phyloP scores from a whole-genome alignment of 2,888 invertebrate species.

The Cactoblastis cactorum region DNA sequence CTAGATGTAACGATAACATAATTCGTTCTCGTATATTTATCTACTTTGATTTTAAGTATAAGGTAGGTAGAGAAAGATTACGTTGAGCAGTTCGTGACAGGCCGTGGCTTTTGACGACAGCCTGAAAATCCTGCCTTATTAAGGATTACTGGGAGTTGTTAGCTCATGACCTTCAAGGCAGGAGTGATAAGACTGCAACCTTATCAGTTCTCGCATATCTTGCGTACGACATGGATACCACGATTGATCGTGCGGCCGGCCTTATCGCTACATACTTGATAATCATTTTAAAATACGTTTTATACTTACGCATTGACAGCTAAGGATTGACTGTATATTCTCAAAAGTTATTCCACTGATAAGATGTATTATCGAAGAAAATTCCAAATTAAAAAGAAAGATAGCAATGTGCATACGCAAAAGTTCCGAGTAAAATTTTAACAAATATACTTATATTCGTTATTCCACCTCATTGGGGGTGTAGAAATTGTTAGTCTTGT shows the following conservation, averaged over 20 bases:
- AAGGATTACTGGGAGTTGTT: conserved; percentile 43
- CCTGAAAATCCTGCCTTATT: conserved; percentile 39
- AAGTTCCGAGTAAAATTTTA: not conserved
- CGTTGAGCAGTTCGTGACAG: conserved; percentile 17
- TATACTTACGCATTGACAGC: conserved; percentile 55
- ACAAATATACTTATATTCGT: no score
- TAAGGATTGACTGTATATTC: conserved; percentile 40
- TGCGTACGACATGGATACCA: conserved; percentile 44
- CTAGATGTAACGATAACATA: no score
- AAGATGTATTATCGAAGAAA: not conserved
- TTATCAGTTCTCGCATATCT: conserved; percentile 52
- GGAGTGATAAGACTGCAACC: conserved; percentile 60
- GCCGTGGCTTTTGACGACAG: conserved; percentile 22
- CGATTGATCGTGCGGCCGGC: conserved; percentile 62
- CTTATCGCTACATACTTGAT: conserved; percentile 65
- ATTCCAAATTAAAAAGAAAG: not conserved
- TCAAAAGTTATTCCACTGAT: conserved; percentile 17
- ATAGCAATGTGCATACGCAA: not conserved
- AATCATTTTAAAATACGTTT: conserved; percentile 69
- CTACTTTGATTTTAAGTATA: no score
- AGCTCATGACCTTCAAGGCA: conserved; percentile 53
- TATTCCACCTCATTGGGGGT: no score
- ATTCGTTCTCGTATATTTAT: no score
- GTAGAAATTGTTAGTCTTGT: no score
- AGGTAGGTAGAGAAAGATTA: not conserved